phyloP scores from a whole-genome alignment of 2,888 invertebrate species.

The Trichopoda pennipes region DNA sequence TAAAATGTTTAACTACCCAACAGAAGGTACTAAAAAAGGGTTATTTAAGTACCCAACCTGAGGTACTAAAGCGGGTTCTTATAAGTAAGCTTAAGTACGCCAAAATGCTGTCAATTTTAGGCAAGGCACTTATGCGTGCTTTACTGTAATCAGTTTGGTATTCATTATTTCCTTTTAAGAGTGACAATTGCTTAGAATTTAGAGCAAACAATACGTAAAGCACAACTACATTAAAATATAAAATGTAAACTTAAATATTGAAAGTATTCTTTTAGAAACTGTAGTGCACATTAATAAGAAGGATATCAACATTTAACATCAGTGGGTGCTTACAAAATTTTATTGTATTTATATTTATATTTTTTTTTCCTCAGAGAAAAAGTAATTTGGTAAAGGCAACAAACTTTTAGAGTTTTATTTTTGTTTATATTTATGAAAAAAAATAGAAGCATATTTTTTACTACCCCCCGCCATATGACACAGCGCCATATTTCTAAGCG shows the following conservation, averaged over 20 bases:
- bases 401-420: constrained; percentile 52
- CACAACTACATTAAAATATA: too few relatives aligned
- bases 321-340: constrained; percentile 65
- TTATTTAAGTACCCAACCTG: too few relatives aligned
- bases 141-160: too few relatives aligned
- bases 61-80: too few relatives aligned
- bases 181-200: too few relatives aligned
- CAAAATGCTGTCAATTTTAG: too few relatives aligned
- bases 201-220: too few relatives aligned
- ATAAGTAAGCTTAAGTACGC: too few relatives aligned
- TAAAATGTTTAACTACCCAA: too few relatives aligned
- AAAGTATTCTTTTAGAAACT: constrained; percentile 26
- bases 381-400: constrained; percentile 65
- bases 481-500: constrained; percentile 62
- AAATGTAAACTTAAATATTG: background rate
- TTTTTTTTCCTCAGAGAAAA: constrained; percentile 43
- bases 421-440: constrained; percentile 60
- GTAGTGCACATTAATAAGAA: constrained; percentile 47
- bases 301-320: constrained; percentile 64
- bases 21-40: too few relatives aligned
- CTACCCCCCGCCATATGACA: constrained; percentile 14
- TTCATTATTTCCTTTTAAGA: too few relatives aligned
- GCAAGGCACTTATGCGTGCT: too few relatives aligned
- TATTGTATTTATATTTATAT: constrained; percentile 41
- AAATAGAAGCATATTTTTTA: constrained; percentile 53